A percentile compares a stretch with the other conserved stretches of the same genome.
phyloP scores from a whole-genome alignment of 2,888 invertebrate species.

The Synanthedon myopaeformis region DNA sequence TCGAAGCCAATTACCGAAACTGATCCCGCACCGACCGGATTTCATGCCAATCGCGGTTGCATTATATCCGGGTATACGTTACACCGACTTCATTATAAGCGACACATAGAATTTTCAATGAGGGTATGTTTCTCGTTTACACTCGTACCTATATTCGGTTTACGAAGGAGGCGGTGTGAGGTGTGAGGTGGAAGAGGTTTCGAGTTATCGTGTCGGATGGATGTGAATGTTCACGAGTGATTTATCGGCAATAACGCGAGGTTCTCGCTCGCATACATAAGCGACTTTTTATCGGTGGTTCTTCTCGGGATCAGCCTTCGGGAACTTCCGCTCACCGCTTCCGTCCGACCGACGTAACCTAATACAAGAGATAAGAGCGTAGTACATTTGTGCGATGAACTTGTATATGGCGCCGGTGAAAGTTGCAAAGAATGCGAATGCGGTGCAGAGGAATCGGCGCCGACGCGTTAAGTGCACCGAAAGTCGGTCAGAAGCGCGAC shows the following conservation, averaged over 20 bases:
- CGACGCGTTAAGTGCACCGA: constrained; percentile 4
- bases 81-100: too few relatives aligned
- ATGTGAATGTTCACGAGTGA: not conserved
- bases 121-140: too few relatives aligned
- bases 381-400: too few relatives aligned
- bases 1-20: not conserved
- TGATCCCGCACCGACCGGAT: not conserved
- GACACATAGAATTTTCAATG: too few relatives aligned
- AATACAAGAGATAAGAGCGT: too few relatives aligned
- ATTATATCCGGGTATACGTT: not conserved
- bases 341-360: not conserved
- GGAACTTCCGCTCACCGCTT: not conserved
- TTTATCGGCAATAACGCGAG: constrained; percentile 1
- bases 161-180: not conserved
- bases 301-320: not conserved
- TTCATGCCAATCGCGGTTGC: not conserved
- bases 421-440: not conserved
- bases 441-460: not conserved
- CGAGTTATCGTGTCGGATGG: not conserved
- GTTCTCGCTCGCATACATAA: not conserved
- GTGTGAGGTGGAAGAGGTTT: not conserved
- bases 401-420: too few relatives aligned
- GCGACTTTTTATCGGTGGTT: not conserved
- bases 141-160: too few relatives aligned
- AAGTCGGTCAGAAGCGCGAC: constrained; percentile 16